Evolutionary conservation across 2,113 vertebrate genomes (phyloP).

Genomic region (Pyxicephalus adspersus): DNA sequence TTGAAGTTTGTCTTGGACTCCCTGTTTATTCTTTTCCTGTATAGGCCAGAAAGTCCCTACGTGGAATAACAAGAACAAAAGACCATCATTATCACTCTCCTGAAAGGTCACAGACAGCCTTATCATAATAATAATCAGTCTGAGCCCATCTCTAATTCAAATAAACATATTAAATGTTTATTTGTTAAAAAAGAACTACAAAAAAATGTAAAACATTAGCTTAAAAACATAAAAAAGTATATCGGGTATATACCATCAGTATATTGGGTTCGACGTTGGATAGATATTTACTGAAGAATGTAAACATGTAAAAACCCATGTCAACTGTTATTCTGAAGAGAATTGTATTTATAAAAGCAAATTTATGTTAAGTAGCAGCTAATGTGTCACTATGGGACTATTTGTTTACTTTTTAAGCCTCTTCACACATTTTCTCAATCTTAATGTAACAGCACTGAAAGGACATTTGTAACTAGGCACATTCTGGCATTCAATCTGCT

Average conservation of each 20-base stretch:
- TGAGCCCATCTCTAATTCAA: no score
- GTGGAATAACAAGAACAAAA: no score
- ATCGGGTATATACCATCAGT: not conserved
- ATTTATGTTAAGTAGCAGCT: slow-evolving; percentile 15
- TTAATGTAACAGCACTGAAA: not conserved
- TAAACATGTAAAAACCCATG: not conserved
- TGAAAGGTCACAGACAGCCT: no score
- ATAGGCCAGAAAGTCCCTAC: no score
- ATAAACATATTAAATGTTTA: no score
- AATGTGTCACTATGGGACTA: slow-evolving; percentile 41
- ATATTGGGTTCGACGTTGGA: not conserved
- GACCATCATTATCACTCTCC: no score
- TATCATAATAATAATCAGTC: no score
- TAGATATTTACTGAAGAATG: not conserved
- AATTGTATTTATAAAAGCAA: not conserved
- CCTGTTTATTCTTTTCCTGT: no score
- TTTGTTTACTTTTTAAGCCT: slow-evolving; percentile 25
- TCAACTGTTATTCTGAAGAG: not conserved
- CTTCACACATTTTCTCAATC: slow-evolving; percentile 36
- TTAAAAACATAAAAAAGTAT: not conserved
- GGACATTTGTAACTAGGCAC: slow-evolving; percentile 1
- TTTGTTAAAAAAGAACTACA: no score
- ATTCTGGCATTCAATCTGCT: slow-evolving; percentile 32
- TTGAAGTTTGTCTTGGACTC: no score
- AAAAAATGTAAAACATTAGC: no score